phyloP scores from a whole-genome alignment of 2,797 vertebrate genomes.

The Pangasius djambal region DNA sequence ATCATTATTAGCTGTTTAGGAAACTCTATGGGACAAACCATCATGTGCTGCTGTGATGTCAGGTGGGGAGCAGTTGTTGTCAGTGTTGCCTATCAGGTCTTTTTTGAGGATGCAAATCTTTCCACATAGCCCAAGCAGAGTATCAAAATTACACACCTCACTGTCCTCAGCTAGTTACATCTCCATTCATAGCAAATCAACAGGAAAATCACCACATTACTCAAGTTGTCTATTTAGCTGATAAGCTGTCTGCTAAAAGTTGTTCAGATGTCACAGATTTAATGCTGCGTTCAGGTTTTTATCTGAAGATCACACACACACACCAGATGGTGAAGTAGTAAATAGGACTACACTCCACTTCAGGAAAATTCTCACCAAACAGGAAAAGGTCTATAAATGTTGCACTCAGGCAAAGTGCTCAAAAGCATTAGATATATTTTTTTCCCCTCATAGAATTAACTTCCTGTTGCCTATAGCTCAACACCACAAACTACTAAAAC shows the following conservation, averaged over 20 bases:
- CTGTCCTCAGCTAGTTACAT: neutral
- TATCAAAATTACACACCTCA: neutral
- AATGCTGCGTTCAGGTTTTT: neutral
- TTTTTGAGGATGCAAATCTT: neutral
- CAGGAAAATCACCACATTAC: neutral
- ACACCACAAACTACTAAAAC: neutral
- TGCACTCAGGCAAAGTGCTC: neutral
- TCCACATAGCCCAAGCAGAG: neutral
- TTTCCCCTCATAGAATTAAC: no score
- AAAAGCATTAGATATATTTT: neutral
- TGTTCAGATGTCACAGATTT: constrained; percentile 1
- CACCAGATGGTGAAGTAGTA: constrained; percentile 13
- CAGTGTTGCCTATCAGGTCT: neutral
- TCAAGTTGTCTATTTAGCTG: neutral
- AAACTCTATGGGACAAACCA: neutral
- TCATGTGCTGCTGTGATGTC: neutral
- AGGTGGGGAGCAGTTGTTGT: neutral
- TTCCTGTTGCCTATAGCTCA: no score
- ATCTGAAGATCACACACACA: neutral
- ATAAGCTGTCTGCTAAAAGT: constrained; percentile 1
- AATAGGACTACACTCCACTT: neutral
- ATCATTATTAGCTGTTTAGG: neutral
- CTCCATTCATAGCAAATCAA: constrained; percentile 5
- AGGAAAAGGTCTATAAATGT: neutral
- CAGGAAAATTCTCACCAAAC: neutral